Evolutionary conservation across 2,888 invertebrate genomes (phyloP).

Genomic region (Yponomeuta plumbellus): DNA sequence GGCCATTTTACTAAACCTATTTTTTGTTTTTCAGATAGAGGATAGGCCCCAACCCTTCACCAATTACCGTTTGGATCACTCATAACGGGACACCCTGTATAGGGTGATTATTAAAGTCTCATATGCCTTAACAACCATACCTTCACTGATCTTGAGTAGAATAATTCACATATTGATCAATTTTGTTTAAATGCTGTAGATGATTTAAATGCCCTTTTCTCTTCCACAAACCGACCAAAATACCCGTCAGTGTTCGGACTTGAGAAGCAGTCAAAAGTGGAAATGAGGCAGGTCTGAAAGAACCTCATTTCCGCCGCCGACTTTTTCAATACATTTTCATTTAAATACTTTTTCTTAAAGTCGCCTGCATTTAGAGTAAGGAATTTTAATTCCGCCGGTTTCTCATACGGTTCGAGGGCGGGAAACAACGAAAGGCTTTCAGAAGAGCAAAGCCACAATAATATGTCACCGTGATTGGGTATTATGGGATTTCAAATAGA

Average conservation of each 20-base stretch:
- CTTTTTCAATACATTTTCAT: constrained; percentile 14
- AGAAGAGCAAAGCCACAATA: neutral
- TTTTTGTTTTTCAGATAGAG: too few species aligned
- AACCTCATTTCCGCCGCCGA: constrained; percentile 13
- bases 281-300: constrained; percentile 1
- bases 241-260: constrained; percentile 9
- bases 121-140: too few species aligned
- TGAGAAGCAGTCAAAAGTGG: constrained; percentile 22
- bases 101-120: too few species aligned
- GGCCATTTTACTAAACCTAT: too few species aligned
- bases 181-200: neutral
- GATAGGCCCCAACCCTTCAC: too few species aligned
- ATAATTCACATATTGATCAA: neutral
- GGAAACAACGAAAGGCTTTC: constrained; percentile 2
- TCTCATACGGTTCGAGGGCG: neutral
- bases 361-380: constrained; percentile 1
- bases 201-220: neutral
- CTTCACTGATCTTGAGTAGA: too few species aligned
- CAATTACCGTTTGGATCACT: too few species aligned
- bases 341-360: constrained; percentile 12
- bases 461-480: neutral
- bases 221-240: neutral
- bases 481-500: neutral
- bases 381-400: neutral
- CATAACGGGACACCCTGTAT: too few species aligned